Percentiles rank a stretch among this genome's conserved stretches.
phyloP scores from a whole-genome alignment of 2,888 invertebrate genomes.

The Mythimna vitellina region DNA sequence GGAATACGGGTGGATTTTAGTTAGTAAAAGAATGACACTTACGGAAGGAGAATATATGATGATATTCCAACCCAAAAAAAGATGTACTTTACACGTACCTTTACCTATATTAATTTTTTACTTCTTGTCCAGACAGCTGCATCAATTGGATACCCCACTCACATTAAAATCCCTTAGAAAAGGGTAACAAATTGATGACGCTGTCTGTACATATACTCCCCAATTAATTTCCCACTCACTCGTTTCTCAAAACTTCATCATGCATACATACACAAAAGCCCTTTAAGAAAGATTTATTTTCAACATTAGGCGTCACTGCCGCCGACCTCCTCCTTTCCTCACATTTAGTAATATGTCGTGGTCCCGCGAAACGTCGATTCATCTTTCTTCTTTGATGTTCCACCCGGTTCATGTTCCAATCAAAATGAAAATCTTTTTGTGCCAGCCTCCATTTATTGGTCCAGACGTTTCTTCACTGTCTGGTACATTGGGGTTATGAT shows the following conservation, averaged over 20 bases:
- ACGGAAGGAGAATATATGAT: too few species aligned
- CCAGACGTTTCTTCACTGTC: neutral
- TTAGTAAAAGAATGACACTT: too few species aligned
- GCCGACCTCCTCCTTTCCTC: neutral
- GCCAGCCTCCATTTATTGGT: neutral
- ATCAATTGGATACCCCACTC: too few species aligned
- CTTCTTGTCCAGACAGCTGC: too few species aligned
- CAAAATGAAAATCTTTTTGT: conserved; percentile 9
- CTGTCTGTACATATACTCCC: too few species aligned
- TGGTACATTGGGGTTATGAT: neutral
- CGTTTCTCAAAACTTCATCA: neutral
- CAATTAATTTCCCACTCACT: too few species aligned
- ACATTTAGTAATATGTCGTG: neutral
- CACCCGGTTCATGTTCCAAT: conserved; percentile 37
- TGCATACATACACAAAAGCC: neutral
- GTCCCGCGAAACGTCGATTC: conserved; percentile 9
- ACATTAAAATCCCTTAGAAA: too few species aligned
- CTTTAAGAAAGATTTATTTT: conserved; percentile 32
- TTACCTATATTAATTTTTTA: too few species aligned
- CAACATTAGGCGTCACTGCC: conserved; percentile 3
- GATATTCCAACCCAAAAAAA: too few species aligned
- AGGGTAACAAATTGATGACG: too few species aligned
- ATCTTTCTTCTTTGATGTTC: conserved; percentile 35
- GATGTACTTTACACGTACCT: too few species aligned
- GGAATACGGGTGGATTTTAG: too few species aligned